Conservation (phyloP, 1,140 invertebrate species). For the Lamellibrachia luymesi region DNA sequence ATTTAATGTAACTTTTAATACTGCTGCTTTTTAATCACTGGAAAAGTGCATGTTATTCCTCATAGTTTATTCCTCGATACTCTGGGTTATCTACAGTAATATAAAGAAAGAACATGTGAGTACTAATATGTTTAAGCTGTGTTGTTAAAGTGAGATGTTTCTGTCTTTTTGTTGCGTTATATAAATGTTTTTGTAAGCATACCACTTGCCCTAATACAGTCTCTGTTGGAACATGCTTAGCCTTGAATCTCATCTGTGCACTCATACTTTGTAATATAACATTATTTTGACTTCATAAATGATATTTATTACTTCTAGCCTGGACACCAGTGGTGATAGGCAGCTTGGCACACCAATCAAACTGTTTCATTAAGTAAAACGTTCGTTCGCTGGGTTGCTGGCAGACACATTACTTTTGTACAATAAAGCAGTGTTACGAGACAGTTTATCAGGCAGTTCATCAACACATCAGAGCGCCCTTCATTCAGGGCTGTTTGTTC, state of each 20-base stretch:
- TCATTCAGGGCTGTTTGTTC: too few species aligned
- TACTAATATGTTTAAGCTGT: not conserved
- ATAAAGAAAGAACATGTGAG: too few species aligned
- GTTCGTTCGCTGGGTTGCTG: not conserved
- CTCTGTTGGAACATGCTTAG: not conserved
- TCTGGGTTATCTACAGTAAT: too few species aligned
- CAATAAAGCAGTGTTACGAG: not conserved
- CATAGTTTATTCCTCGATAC: too few species aligned
- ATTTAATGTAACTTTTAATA: too few species aligned
- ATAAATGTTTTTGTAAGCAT: not conserved
- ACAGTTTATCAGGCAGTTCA: too few species aligned
- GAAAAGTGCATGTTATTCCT: too few species aligned
- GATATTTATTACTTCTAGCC: not conserved
- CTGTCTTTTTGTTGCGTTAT: not conserved
- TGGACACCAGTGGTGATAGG: too few species aligned
- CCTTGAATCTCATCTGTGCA: not conserved
- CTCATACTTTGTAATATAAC: not conserved
- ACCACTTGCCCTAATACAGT: not conserved
- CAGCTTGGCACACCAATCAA: not conserved
- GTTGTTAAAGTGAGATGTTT: not conserved
- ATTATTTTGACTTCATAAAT: not conserved
- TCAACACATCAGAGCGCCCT: too few species aligned
- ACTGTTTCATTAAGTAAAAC: too few species aligned
- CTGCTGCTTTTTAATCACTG: too few species aligned
- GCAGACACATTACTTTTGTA: not conserved